Percentiles rank a stretch among this genome's conserved stretches.
Conservation (phyloP, 1,140 invertebrate species). For the Bombus polaris region DNA sequence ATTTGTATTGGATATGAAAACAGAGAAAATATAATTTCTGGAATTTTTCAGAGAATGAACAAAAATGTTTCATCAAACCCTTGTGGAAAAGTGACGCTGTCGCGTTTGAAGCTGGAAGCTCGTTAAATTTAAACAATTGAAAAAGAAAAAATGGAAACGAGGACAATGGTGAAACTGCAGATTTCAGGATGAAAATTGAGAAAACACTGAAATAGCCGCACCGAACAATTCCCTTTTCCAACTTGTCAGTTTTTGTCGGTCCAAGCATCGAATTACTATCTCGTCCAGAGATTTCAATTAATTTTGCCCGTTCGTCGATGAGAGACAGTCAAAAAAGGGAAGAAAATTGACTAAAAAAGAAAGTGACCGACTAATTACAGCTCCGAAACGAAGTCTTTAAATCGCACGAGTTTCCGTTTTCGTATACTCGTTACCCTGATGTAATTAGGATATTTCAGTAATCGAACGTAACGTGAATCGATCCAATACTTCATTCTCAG, state of each 20-base stretch:
- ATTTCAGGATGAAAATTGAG: background rate
- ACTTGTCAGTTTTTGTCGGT: background rate
- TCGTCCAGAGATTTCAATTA: background rate
- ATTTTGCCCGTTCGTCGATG: background rate
- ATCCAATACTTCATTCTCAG: background rate
- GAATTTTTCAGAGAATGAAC: background rate
- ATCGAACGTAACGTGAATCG: background rate
- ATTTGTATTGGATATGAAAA: background rate
- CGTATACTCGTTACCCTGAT: slow-evolving; percentile 19
- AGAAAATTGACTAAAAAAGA: slow-evolving; percentile 22
- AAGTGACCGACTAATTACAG: slow-evolving; percentile 11
- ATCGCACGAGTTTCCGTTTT: slow-evolving; percentile 43
- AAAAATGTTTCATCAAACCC: background rate
- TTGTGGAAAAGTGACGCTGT: background rate
- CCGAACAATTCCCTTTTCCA: background rate
- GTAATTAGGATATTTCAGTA: slow-evolving; percentile 9
- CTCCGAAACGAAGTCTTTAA: slow-evolving; percentile 13
- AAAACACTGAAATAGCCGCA: background rate
- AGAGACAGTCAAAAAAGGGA: background rate
- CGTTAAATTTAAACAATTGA: background rate
- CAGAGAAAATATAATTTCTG: background rate
- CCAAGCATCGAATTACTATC: background rate
- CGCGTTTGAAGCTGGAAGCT: too few relatives aligned
- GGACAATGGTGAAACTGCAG: background rate
- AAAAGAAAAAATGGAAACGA: background rate